phyloP scores from a whole-genome alignment of 2,113 vertebrate genomes.

The Vulpes ferrilata region DNA sequence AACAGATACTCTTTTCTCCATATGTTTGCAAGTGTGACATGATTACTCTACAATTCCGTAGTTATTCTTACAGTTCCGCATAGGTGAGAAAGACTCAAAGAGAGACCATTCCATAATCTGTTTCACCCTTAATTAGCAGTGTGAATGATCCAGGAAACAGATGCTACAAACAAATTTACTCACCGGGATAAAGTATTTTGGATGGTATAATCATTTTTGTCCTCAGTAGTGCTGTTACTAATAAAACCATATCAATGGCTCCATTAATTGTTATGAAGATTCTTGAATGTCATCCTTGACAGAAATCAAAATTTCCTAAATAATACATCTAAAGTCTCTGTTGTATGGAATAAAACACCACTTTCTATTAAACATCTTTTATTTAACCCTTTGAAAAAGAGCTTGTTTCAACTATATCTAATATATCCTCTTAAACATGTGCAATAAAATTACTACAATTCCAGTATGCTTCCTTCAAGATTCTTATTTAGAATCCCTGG shows the following conservation, averaged over 20 bases:
- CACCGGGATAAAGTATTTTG: not conserved
- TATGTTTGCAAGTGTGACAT: not conserved
- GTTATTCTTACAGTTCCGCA: not conserved
- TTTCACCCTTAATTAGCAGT: not conserved
- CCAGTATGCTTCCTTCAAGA: not conserved
- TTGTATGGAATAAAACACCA: not conserved
- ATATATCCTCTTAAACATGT: not conserved
- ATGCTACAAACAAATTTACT: not conserved
- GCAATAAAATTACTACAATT: not conserved
- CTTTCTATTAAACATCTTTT: not conserved
- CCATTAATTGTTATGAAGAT: not conserved
- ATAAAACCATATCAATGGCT: not conserved
- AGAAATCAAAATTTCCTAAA: not conserved
- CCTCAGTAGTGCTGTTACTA: not conserved
- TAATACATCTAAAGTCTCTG: not conserved
- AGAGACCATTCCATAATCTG: not conserved
- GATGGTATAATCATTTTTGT: not conserved
- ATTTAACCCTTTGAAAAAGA: not conserved
- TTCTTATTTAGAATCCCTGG: not conserved
- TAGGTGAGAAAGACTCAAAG: not conserved
- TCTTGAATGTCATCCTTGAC: not conserved
- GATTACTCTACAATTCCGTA: not conserved
- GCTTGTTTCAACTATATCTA: not conserved
- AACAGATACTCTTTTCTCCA: not conserved
- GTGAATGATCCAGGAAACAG: not conserved